Base-by-base conservation (phyloP, 2,113 vertebrate species). In the Archilochus colubris region DNA sequence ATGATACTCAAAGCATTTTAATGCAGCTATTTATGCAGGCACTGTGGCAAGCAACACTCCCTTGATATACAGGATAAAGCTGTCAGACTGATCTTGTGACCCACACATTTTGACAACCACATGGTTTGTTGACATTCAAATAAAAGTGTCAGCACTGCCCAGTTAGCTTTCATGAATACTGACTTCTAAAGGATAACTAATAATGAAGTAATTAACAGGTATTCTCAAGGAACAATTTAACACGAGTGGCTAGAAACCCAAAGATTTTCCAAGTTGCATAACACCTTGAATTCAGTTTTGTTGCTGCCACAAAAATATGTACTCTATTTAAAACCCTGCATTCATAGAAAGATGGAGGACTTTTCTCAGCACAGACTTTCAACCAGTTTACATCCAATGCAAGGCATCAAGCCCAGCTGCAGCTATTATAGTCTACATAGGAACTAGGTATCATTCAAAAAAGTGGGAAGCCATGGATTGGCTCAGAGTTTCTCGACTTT, bases 151-250 rank as follows among this genome's bases (percentile, higher is more conserved):
- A 4, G 38, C 28, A 77, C 43, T 80, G 67, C 63, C 93, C 82
- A 82, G 46, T 33, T 63, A 27, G 18, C 59, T 69, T 95, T 94
- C 75, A 81, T 82, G 75, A 87, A 79, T 87, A 92, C 4, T 63
- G 78, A 82, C 67, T 92, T 91, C 19, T 36, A 66, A 87, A 93
- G 58, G 50, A 33, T 62, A 94, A 82, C 69, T 82, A 84, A 82
- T 93, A 92, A 96, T 92, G 94, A 94, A 86, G 77, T 89, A 87
- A 82, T 95, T 94, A 92, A 86, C 40, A 89, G 25, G 53, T 28
- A 69, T 91, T 88, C 70, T 91, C 59, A 89, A 92, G 57, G 68
- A 88, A 59, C 62, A 85, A 73, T 87, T 91, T 86, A 87, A 89
- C 46, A 63, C 5, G 7, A 7, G 19, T 69, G 22, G 23, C 55